Evolutionary conservation across 2,888 invertebrate genomes (phyloP), one percentile per base, ranked within the genome.

Genomic region (Bombyx huttoni): DNA sequence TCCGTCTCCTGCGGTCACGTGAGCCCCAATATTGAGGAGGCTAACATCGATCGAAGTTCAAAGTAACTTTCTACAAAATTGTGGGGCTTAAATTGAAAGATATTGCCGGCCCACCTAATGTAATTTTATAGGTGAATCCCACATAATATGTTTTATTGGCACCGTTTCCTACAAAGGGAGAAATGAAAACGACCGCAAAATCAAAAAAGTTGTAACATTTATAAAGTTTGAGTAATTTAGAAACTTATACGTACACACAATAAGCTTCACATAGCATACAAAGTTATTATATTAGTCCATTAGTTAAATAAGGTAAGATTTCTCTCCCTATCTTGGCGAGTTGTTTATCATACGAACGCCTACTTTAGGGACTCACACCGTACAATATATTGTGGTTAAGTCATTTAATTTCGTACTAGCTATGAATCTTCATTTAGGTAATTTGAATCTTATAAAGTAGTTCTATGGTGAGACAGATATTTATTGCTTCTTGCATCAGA

Each of bases 281-380:
- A 63, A 65, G 69, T 64, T 40, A 73, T 70, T 66, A 76, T 75
- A 73, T 76, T 71, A 75, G 72, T 79, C 81, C 85, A 87, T 87
- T 85, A 86, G 81, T 82, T 78, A 84, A 83, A 87, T 86, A 82
- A 84, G 78, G 73, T 71, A 82, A 83, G 81, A 83, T 81, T 80
- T 76, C 78, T 75, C 81, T 72, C 80, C 81, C 81, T 73, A 75
- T 78, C 76, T 78, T 69, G 66, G 63, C 61, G 63, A 77, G 79
- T 77, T 81, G 81, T 85, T 81, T 84, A 83, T 85, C 84, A 82
- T 78, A 74, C 72, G 73, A 72, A 71, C 72, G 67, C 63, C 64
- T 67, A 60, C 65, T 61, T 66, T 74, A 73, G 79, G 82, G 80
- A 75, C 69, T 73, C 67, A 68, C 69, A 68, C 65, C 65, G 65